phyloP scores from a whole-genome alignment of 2,888 invertebrate species.

The Noctua comes region DNA sequence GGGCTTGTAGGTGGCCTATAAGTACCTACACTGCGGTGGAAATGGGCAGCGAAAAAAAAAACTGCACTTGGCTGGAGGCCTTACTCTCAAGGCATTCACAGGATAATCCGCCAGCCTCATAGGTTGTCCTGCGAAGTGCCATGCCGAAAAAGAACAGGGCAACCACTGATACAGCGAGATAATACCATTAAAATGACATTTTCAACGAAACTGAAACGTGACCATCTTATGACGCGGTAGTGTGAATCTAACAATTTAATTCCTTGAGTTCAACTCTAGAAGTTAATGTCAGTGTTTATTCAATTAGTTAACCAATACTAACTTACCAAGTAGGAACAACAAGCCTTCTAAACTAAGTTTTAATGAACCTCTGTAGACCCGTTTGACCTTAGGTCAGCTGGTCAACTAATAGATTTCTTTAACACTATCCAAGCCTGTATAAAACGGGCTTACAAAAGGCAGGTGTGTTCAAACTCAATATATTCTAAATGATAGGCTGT shows the following conservation, averaged over 20 bases:
- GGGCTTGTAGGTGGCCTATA: too few species aligned
- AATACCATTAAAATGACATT: not conserved
- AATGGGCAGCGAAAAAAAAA: too few species aligned
- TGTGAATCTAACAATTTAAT: not conserved
- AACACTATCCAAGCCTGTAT: slow-evolving; percentile 36
- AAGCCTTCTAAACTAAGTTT: slow-evolving; percentile 53
- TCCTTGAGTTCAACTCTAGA: not conserved
- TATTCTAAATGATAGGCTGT: slow-evolving; percentile 46
- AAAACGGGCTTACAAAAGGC: slow-evolving; percentile 40
- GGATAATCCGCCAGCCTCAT: too few species aligned
- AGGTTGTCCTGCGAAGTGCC: too few species aligned
- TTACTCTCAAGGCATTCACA: too few species aligned
- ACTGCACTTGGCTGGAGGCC: too few species aligned
- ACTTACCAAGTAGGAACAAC: slow-evolving; percentile 17
- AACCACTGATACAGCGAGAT: not conserved
- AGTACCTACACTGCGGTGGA: too few species aligned
- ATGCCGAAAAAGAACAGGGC: not conserved
- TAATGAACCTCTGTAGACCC: slow-evolving; percentile 42
- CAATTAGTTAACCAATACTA: slow-evolving; percentile 41
- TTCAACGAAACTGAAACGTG: not conserved
- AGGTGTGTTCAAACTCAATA: slow-evolving; percentile 57
- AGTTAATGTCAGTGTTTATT: not conserved
- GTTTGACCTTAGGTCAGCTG: slow-evolving; percentile 50
- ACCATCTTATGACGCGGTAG: not conserved
- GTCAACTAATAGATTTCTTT: slow-evolving; percentile 59